phyloP scores from a whole-genome alignment of 92 coral and sea anemone species.

The Scolanthus callimorphus region DNA sequence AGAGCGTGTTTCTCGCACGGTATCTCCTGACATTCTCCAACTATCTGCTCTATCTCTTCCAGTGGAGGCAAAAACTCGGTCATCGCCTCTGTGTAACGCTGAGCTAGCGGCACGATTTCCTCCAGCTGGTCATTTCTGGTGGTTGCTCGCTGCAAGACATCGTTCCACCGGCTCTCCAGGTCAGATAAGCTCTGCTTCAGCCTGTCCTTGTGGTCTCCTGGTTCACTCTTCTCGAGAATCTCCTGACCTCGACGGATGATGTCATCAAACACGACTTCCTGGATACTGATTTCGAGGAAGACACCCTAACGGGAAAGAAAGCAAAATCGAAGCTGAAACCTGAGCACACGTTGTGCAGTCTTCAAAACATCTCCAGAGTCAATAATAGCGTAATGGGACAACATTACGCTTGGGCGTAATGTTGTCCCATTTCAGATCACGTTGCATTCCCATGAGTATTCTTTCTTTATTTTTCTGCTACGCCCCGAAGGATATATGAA shows the following conservation, averaged over 20 bases:
- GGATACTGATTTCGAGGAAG: slow-evolving; percentile 68
- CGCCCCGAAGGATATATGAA: no score
- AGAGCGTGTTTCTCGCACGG: slow-evolving; percentile 85
- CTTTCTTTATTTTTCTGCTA: no score
- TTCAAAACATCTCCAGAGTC: no score
- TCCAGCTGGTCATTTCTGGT: slow-evolving; percentile 87
- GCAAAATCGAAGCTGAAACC: not conserved
- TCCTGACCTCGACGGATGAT: slow-evolving; percentile 76
- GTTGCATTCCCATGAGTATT: no score
- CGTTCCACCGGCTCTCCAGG: slow-evolving; percentile 71
- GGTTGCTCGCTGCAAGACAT: slow-evolving; percentile 45
- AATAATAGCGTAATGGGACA: no score
- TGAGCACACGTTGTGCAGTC: no score
- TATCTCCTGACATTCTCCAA: slow-evolving; percentile 65
- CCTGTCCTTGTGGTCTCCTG: slow-evolving; percentile 61
- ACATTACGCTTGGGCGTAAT: no score
- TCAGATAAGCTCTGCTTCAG: slow-evolving; percentile 56
- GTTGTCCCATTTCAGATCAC: no score
- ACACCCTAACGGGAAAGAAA: slow-evolving; percentile 47
- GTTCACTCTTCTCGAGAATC: slow-evolving; percentile 65
- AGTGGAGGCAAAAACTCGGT: slow-evolving; percentile 70
- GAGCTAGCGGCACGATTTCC: slow-evolving; percentile 82
- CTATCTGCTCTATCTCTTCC: slow-evolving; percentile 76
- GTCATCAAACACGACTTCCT: slow-evolving; percentile 79
- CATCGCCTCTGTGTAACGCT: slow-evolving; percentile 71